Evolutionary conservation across 2,888 invertebrate genomes (phyloP).

Genomic region (Acrocera orbiculus): DNA sequence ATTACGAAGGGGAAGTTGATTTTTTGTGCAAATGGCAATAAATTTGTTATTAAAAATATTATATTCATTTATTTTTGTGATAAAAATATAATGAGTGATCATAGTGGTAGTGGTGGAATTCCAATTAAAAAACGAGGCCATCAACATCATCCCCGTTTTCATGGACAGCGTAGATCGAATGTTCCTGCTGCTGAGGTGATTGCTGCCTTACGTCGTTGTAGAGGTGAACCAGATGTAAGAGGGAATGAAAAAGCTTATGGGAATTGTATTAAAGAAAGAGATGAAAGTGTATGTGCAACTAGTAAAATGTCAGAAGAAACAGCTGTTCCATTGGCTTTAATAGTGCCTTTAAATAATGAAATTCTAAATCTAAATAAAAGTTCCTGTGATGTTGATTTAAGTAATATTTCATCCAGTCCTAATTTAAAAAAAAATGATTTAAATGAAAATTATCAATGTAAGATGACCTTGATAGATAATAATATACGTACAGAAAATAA

Average conservation of each 20-base stretch:
- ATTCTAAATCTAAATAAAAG: too few species aligned
- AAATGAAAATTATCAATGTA: too few species aligned
- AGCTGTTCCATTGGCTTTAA: too few species aligned
- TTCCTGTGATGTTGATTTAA: too few species aligned
- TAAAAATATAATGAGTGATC: conserved; percentile 16
- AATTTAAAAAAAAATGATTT: too few species aligned
- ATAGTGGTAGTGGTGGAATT: conserved; percentile 13
- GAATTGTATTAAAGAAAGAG: conserved; percentile 33
- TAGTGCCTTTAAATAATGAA: too few species aligned
- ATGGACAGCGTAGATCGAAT: conserved; percentile 38
- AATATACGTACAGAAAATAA: too few species aligned
- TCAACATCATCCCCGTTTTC: conserved; percentile 56
- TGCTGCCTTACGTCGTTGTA: conserved; percentile 28
- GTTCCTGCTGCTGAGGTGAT: conserved; percentile 33
- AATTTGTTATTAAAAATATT: neutral
- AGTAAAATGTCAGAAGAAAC: too few species aligned
- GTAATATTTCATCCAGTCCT: too few species aligned
- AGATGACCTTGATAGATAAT: too few species aligned
- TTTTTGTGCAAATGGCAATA: conserved; percentile 3
- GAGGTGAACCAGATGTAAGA: conserved; percentile 9
- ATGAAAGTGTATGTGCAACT: conserved; percentile 46
- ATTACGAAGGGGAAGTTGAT: conserved; percentile 5
- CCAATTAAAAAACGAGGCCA: conserved; percentile 43
- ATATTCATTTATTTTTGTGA: conserved; percentile 3
- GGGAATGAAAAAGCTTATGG: conserved; percentile 14